Percentiles rank a stretch among this genome's conserved stretches.
Evolutionary conservation across 2,113 vertebrate genomes (phyloP).

Genomic region (Odocoileus hemionus): DNA sequence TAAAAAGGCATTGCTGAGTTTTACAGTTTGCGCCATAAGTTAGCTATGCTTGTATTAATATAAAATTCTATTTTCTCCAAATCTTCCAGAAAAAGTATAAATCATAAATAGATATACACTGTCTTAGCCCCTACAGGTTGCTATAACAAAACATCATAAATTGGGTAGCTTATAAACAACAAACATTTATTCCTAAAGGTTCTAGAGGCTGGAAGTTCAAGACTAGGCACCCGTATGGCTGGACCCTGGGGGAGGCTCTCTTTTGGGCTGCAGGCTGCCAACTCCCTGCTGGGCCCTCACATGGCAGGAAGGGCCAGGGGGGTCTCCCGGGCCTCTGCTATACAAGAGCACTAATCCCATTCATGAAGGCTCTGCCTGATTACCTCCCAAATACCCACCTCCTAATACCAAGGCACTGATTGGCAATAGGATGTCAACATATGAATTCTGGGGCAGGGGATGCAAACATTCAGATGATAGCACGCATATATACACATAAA

Average conservation of each 20-base stretch:
- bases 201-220: neutral
- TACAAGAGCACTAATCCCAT: neutral
- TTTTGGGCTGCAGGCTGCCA: neutral
- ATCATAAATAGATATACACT: neutral
- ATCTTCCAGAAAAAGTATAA: neutral
- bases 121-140: neutral
- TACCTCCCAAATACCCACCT: neutral
- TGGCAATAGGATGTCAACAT: neutral
- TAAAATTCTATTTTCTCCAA: neutral
- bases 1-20: neutral
- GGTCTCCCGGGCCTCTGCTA: neutral
- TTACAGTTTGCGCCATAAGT: neutral
- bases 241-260: neutral
- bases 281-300: neutral
- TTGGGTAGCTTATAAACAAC: neutral
- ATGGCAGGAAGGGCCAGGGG: neutral
- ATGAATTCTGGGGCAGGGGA: neutral
- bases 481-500: too few relatives aligned
- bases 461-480: neutral
- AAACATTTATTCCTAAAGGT: neutral
- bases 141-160: neutral
- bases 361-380: neutral
- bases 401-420: neutral
- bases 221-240: rapidly evolving
- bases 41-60: neutral